Base-by-base conservation (phyloP, 2,113 vertebrate species). In the Progne subis region DNA sequence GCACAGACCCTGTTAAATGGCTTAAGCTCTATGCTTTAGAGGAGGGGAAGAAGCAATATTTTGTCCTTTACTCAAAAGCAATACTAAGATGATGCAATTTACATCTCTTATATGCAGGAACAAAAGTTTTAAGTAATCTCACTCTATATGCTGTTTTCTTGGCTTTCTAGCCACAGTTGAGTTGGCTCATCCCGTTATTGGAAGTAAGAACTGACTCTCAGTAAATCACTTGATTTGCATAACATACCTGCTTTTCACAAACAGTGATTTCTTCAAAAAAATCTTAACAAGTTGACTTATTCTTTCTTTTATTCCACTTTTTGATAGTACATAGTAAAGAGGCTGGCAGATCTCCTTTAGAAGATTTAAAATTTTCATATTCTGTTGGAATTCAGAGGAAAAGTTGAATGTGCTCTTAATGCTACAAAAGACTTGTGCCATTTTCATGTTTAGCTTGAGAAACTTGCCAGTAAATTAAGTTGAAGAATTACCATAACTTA, bases 141-240 rank as follows among this genome's bases (percentile, higher is more conserved):
- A 87, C 79, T 95, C 87, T 96, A 70, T 77, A 59, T 95, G 78
- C 92, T 95, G 87, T 91, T 96, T 93, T 94, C 79, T 96, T 97
- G 94, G 92, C 95, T 96, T 94, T 86, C 92, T 86, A 96, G 68
- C 41, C 70, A 71, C 24, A 52, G 63, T 31, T 77, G 75, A 94
- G 34, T 93, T 97, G 94, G 93, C 90, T 95, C 64, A 92, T 91
- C 31, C 72, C 63, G 59, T 94, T 94, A 90, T 34, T 92, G 87
- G 90, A 94, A 91, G 83, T 86, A 92, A 84, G 78, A 95, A 93
- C 59, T 90, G 78, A 95, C 46, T 93, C 50, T 92, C 82, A 94
- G 84, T 83, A 95, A 91, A 94, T 80, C 71, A 69, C 41, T 92
- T 67, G 24, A 94, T 96, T 97, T 95, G 67, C 94, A 96, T 96